These are phyloP conservation scores for Pteropus alecto DNA, from an alignment of 2,113 vertebrate genomes.

Conservation along the genomic window DNA sequence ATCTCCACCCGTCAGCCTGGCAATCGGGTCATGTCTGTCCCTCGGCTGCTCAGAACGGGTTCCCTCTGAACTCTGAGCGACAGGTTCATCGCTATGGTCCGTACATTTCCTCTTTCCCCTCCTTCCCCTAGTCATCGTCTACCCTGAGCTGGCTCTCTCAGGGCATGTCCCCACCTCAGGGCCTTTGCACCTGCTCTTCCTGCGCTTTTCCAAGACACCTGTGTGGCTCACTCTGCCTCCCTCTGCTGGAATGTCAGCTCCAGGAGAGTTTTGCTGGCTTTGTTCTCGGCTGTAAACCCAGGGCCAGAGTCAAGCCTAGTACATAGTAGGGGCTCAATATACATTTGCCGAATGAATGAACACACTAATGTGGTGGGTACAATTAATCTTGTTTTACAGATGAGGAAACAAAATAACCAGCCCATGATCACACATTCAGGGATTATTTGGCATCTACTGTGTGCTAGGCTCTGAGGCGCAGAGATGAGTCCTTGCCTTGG, in stretches of 20 bases:
- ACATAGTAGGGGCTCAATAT: neutral
- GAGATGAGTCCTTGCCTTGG: neutral
- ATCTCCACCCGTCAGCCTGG: neutral
- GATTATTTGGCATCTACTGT: neutral
- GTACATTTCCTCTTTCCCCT: rapidly evolving
- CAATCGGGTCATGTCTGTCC: rapidly evolving
- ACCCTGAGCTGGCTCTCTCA: neutral
- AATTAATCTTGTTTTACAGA: neutral
- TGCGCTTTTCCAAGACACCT: rapidly evolving
- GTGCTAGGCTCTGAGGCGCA: neutral
- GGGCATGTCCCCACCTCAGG: neutral
- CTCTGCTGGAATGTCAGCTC: neutral
- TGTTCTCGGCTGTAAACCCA: neutral
- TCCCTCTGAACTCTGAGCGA: neutral
- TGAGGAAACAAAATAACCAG: neutral
- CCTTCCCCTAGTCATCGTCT: neutral
- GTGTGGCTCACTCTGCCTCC: rapidly evolving
- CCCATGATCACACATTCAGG: rapidly evolving
- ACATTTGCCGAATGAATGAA: neutral
- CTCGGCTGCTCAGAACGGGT: rapidly evolving
- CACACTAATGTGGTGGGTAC: too few relatives aligned
- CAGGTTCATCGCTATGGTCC: neutral
- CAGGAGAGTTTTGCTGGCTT: neutral
- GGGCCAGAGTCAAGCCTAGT: rapidly evolving
- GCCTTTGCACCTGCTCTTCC: neutral